Evolutionary conservation across 2,888 invertebrate species (phyloP).

Genomic region (Copidosoma aretas): DNA sequence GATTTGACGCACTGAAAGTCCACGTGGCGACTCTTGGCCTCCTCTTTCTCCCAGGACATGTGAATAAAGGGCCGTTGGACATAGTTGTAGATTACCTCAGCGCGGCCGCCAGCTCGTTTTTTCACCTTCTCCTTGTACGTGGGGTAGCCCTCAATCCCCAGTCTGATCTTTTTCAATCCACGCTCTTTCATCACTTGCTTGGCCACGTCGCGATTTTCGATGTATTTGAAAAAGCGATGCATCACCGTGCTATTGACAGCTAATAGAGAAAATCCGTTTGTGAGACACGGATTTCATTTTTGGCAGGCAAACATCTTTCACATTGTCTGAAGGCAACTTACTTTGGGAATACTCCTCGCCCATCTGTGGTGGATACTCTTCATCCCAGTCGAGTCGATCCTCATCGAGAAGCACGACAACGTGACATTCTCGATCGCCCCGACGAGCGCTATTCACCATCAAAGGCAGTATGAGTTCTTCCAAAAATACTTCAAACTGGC

Average conservation of each 20-base stretch:
- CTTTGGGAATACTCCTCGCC: conserved; percentile 98
- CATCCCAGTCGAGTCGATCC: conserved; percentile 97
- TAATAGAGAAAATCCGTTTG: conserved; percentile 58
- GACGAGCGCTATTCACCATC: conserved; percentile 92
- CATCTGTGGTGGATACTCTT: conserved; percentile 99
- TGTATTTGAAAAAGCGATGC: conserved; percentile 99
- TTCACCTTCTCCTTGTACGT: conserved; percentile 99
- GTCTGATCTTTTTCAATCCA: conserved; percentile 96
- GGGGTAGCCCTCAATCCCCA: conserved; percentile 99
- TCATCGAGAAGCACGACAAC: conserved; percentile 96
- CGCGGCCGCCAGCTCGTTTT: conserved; percentile 90
- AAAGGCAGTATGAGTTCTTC: conserved; percentile 94
- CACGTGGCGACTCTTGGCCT: conserved; percentile 97
- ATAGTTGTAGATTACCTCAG: conserved; percentile 99
- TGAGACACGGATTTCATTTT: neutral
- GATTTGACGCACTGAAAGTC: conserved; percentile 99
- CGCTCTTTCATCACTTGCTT: conserved; percentile 99
- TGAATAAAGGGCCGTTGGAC: conserved; percentile 99
- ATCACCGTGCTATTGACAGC: conserved; percentile 93
- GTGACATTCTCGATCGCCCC: conserved; percentile 97
- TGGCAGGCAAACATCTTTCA: neutral
- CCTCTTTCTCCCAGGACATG: conserved; percentile 99
- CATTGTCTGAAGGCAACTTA: conserved; percentile 62
- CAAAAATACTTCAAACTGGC: conserved; percentile 95
- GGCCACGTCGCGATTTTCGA: conserved; percentile 98